These are phyloP conservation scores for Reticulitermes speratus DNA, from an alignment of 1,140 invertebrate species.

Conservation along the genomic window DNA sequence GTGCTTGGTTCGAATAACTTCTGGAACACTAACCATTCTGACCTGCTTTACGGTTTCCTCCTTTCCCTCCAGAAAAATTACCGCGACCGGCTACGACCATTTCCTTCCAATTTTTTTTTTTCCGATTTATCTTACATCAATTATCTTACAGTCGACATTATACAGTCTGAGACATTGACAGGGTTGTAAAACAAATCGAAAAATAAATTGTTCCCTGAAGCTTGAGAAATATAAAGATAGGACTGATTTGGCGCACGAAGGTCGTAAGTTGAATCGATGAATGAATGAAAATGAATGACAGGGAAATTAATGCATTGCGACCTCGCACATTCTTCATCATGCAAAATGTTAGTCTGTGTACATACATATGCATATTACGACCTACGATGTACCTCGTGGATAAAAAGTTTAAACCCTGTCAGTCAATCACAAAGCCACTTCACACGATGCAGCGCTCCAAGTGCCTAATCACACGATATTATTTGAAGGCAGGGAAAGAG, in stretches of 20 bases:
- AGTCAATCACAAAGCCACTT: neutral
- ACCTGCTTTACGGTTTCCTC: too few species aligned
- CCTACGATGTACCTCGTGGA: neutral
- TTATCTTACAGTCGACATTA: too few species aligned
- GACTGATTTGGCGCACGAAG: neutral
- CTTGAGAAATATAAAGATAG: neutral
- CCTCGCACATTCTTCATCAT: neutral
- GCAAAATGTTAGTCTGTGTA: neutral
- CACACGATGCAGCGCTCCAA: neutral
- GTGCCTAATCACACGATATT: neutral
- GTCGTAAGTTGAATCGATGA: neutral
- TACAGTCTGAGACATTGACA: too few species aligned
- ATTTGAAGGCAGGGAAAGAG: too few species aligned
- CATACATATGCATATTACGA: neutral
- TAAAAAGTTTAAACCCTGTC: neutral
- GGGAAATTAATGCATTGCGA: neutral
- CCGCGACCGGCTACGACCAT: too few species aligned
- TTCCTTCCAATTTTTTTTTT: too few species aligned
- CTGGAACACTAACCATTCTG: too few species aligned
- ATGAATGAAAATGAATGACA: neutral
- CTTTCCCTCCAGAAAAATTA: too few species aligned
- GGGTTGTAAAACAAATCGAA: too few species aligned
- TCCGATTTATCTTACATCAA: too few species aligned
- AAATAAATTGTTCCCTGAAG: neutral
- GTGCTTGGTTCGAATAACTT: too few species aligned